A percentile compares a stretch with the other conserved stretches of the same genome.
Evolutionary conservation across 2,888 invertebrate species (phyloP).

Genomic region (Amblyjoppa fuscipennis): DNA sequence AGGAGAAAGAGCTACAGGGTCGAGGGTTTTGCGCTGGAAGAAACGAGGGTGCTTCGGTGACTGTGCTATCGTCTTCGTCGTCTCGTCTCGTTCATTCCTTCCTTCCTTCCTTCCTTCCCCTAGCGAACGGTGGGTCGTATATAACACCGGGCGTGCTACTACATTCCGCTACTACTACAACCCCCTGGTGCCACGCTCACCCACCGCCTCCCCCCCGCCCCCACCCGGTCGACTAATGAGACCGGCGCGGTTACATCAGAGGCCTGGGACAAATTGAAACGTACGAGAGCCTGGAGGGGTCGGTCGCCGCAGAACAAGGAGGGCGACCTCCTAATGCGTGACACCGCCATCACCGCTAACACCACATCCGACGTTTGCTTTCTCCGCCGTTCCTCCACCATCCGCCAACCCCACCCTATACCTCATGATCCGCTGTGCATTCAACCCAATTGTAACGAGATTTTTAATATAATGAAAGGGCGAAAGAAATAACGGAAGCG

Average conservation of each 20-base stretch:
- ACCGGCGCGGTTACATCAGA: slow-evolving; percentile 83
- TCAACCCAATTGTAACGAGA: slow-evolving; percentile 64
- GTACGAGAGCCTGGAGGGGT: slow-evolving; percentile 80
- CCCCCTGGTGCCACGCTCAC: slow-evolving; percentile 19
- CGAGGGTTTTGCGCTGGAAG: slow-evolving; percentile 57
- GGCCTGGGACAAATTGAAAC: slow-evolving; percentile 84
- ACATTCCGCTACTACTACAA: slow-evolving; percentile 39
- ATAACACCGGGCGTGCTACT: slow-evolving; percentile 48
- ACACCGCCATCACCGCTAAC: slow-evolving; percentile 70
- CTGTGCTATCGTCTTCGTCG: slow-evolving; percentile 52
- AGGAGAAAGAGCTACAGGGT: slow-evolving; percentile 70
- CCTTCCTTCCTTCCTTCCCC: slow-evolving; percentile 51
- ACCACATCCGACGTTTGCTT: slow-evolving; percentile 65
- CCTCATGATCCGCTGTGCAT: slow-evolving; percentile 55
- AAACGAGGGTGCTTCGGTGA: slow-evolving; percentile 49
- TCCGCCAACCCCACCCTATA: not conserved
- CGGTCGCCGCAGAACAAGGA: slow-evolving; percentile 70
- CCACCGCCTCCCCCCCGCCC: slow-evolving; percentile 7
- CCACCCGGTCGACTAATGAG: slow-evolving; percentile 81
- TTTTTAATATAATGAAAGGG: slow-evolving; percentile 64
- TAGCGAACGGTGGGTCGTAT: slow-evolving; percentile 29
- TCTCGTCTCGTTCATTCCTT: slow-evolving; percentile 54
- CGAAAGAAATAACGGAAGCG: slow-evolving; percentile 3
- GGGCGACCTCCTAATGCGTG: slow-evolving; percentile 79
- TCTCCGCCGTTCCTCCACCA: slow-evolving; percentile 27